Evolutionary conservation across 1,140 invertebrate species (phyloP).

Genomic region (Drosophila albomicans): DNA sequence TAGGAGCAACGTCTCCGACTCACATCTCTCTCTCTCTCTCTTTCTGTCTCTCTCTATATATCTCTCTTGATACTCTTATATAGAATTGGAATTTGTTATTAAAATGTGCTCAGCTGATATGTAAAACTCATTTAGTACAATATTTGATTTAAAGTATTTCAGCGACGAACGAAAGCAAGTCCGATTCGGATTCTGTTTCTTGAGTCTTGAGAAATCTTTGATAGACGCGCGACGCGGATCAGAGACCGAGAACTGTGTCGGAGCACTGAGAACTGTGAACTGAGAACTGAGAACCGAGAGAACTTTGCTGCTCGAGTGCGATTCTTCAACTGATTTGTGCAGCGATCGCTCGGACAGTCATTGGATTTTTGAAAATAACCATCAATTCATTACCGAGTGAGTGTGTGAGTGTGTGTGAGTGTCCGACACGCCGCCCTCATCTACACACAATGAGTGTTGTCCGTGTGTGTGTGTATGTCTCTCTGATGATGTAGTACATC

Average conservation of each 20-base stretch:
- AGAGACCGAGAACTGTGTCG: too few relatives aligned
- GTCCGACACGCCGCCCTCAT: slow-evolving; percentile 69
- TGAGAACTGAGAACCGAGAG: slow-evolving; percentile 45
- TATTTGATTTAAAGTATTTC: slow-evolving; percentile 4
- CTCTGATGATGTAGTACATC: slow-evolving; percentile 57
- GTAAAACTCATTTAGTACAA: slow-evolving; percentile 44
- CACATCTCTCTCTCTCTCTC: neutral
- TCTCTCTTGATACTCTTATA: too few relatives aligned
- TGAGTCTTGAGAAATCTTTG: neutral
- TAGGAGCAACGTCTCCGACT: slow-evolving; percentile 33
- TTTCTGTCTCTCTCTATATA: neutral
- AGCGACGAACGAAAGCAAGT: neutral
- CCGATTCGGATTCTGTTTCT: slow-evolving; percentile 3
- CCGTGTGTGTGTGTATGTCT: neutral
- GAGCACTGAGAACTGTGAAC: slow-evolving; percentile 29
- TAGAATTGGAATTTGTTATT: neutral
- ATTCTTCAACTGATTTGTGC: slow-evolving; percentile 82
- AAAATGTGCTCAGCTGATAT: slow-evolving; percentile 23
- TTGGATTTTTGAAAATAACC: slow-evolving; percentile 84
- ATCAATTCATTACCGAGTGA: slow-evolving; percentile 72
- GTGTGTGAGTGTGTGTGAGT: slow-evolving; percentile 35
- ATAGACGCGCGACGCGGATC: neutral
- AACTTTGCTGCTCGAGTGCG: slow-evolving; percentile 80
- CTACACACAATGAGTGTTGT: slow-evolving; percentile 13
- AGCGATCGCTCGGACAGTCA: slow-evolving; percentile 82